These are phyloP conservation scores for Epirrita christyi DNA, from an alignment of 2,888 invertebrate species.

Conservation along the genomic window DNA sequence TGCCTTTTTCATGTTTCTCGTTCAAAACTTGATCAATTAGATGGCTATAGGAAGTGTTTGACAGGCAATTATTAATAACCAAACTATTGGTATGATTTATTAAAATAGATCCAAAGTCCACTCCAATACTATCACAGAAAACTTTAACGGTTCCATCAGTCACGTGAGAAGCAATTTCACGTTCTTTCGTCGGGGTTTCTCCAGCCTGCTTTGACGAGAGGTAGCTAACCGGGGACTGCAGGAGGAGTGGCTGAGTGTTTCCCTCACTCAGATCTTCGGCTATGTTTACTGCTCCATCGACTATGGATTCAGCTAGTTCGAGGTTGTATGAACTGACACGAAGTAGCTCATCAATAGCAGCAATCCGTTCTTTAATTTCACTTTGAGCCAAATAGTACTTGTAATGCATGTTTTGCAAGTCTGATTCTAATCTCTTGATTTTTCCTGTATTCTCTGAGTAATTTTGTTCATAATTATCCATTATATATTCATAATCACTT, in stretches of 20 bases:
- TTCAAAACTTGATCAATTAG: background rate
- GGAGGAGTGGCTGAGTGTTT: background rate
- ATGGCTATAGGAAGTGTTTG: background rate
- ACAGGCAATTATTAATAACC: background rate
- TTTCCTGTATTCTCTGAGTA: background rate
- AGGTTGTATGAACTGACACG: background rate
- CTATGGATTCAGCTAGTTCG: background rate
- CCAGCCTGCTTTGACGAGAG: background rate
- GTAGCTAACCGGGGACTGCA: background rate
- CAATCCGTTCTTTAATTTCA: background rate
- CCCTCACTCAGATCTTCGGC: background rate
- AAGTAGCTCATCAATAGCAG: background rate
- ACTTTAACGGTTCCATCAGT: no score
- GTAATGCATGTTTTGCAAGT: background rate
- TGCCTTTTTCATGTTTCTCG: background rate
- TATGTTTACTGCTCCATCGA: background rate
- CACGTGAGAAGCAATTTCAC: background rate
- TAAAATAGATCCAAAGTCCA: no score
- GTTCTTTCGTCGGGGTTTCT: background rate
- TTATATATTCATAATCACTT: background rate
- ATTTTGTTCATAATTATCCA: background rate
- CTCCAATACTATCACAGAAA: no score
- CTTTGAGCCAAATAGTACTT: background rate
- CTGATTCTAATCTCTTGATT: background rate
- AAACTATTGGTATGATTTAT: background rate